These are phyloP conservation scores for Myotis planiceps DNA, from an alignment of 2,797 vertebrate species.

Conservation along the genomic window DNA sequence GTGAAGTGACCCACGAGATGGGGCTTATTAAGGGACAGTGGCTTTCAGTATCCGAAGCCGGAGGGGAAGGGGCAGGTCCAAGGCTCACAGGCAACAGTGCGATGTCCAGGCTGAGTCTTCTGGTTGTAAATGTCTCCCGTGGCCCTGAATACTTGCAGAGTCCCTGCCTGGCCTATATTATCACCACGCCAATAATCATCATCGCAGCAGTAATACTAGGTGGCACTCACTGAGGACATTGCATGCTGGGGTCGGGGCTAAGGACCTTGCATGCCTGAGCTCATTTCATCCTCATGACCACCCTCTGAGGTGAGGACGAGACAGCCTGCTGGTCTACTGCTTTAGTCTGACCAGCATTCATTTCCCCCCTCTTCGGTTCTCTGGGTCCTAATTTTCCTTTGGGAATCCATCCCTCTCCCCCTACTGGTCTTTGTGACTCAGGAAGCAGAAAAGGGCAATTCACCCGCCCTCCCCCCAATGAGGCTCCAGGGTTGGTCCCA, in stretches of 20 bases:
- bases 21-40: background rate
- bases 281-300: background rate
- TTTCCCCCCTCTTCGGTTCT: background rate
- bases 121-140: background rate
- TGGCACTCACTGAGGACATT: background rate
- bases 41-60: background rate
- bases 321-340: background rate
- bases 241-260: accelerated
- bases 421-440: background rate
- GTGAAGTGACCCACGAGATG: background rate
- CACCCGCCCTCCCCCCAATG: accelerated
- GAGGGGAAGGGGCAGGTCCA: background rate
- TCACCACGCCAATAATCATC: too few species aligned
- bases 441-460: background rate
- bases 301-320: background rate
- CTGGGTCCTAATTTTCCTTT: background rate
- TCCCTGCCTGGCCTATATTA: background rate
- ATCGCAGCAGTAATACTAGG: accelerated
- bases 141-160: background rate
- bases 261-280: background rate
- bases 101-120: background rate
- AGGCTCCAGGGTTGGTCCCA: background rate
- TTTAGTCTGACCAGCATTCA: background rate
- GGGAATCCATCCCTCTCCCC: background rate
- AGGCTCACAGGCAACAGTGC: accelerated